Percentiles rank a stretch among this genome's conserved stretches.
These are phyloP conservation scores for Holothuria leucospilota DNA, from an alignment of 53 echinoderm and acorn worm genomes.

Conservation along the genomic window DNA sequence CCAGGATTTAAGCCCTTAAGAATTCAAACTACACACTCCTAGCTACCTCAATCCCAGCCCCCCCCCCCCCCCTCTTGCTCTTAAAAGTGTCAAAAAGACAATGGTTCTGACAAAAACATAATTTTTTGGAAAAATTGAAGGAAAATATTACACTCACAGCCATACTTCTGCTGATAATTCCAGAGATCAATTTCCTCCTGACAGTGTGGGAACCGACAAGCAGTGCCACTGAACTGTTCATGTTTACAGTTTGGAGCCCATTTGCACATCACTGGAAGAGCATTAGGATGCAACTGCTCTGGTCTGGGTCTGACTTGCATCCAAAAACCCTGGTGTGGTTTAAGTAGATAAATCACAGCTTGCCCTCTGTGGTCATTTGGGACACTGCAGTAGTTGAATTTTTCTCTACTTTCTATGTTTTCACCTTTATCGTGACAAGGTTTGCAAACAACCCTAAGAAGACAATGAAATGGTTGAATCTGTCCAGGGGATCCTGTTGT, in stretches of 20 bases:
- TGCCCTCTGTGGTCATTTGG: slow-evolving; percentile 69
- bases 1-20: no score
- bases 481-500: no score
- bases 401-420: neutral
- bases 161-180: slow-evolving; percentile 74
- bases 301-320: slow-evolving; percentile 61
- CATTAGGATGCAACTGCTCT: slow-evolving; percentile 49
- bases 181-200: slow-evolving; percentile 75
- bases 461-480: neutral
- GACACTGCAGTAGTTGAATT: slow-evolving; percentile 58
- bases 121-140: neutral
- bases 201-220: slow-evolving; percentile 79
- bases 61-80: no score
- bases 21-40: no score
- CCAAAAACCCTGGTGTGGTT: slow-evolving; percentile 51
- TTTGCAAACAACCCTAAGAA: slow-evolving; percentile 68
- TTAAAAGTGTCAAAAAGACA: no score
- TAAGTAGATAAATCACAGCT: slow-evolving; percentile 59
- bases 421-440: slow-evolving; percentile 58
- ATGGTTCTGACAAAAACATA: no score
- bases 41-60: no score
- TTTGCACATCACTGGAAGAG: slow-evolving; percentile 65
- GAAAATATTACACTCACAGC: slow-evolving; percentile 4
- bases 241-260: slow-evolving; percentile 51
- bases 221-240: slow-evolving; percentile 49